Evolutionary conservation across 2,113 vertebrate genomes (phyloP).

Genomic region (Scopus umbretta): DNA sequence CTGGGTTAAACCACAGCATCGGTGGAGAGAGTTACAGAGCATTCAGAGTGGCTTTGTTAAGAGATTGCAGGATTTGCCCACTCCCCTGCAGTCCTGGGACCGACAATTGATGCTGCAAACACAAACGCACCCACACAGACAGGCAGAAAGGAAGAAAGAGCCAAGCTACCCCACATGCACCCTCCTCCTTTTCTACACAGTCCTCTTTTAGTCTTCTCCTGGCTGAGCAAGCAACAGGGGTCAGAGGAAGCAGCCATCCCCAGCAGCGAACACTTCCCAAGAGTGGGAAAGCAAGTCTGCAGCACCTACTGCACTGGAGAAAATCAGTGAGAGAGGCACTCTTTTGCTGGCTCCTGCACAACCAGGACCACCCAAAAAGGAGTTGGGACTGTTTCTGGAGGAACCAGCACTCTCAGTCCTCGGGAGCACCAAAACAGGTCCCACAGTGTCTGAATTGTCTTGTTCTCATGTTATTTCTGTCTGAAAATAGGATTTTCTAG

Average conservation of each 20-base stretch:
- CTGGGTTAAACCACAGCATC: too few relatives aligned
- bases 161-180: fast-evolving
- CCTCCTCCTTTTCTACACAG: background rate
- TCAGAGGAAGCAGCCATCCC: background rate
- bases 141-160: background rate
- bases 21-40: background rate
- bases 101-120: background rate
- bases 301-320: background rate
- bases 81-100: background rate
- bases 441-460: background rate
- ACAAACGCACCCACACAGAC: background rate
- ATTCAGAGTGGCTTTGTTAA: background rate
- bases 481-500: background rate
- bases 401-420: background rate
- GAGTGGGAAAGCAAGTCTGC: background rate
- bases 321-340: background rate
- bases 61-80: background rate
- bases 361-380: background rate
- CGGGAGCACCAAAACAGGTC: background rate
- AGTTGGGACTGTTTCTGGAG: background rate
- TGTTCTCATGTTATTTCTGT: background rate
- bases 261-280: background rate
- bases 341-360: background rate
- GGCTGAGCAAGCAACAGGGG: background rate
- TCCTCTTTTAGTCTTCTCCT: background rate